phyloP scores from a whole-genome alignment of 92 coral and sea anemone species.

The Blastomussa wellsi region DNA sequence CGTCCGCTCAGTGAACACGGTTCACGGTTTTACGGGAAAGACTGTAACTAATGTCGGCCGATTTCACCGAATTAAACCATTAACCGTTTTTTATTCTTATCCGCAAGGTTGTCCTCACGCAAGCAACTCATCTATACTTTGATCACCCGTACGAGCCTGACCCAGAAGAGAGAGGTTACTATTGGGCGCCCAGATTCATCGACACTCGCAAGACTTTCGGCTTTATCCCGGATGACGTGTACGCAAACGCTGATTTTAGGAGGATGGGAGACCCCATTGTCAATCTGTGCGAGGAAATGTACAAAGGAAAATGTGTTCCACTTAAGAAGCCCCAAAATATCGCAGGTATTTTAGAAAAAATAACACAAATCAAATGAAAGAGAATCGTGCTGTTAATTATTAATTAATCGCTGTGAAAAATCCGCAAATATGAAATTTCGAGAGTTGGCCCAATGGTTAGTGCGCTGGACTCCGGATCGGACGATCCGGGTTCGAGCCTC shows the following conservation, averaged over 20 bases:
- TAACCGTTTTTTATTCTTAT: background rate
- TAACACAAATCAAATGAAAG: background rate
- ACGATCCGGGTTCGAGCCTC: too few species aligned
- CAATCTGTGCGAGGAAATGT: slow-evolving; percentile 82
- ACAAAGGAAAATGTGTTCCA: slow-evolving; percentile 84
- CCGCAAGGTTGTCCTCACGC: slow-evolving; percentile 85
- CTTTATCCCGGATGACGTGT: slow-evolving; percentile 90
- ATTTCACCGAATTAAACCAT: background rate
- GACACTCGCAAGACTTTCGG: slow-evolving; percentile 97
- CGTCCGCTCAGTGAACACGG: too few species aligned
- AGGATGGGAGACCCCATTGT: slow-evolving; percentile 84
- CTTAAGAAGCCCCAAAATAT: slow-evolving; percentile 77
- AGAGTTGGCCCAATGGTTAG: too few species aligned
- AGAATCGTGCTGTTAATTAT: too few species aligned
- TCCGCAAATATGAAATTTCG: too few species aligned
- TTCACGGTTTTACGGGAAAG: too few species aligned
- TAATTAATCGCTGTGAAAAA: too few species aligned
- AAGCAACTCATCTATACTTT: slow-evolving; percentile 95
- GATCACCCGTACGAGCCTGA: slow-evolving; percentile 99
- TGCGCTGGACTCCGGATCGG: too few species aligned
- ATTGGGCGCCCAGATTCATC: slow-evolving; percentile 97
- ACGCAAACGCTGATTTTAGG: slow-evolving; percentile 85
- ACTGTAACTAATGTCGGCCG: too few species aligned
- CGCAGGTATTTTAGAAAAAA: slow-evolving; percentile 56
- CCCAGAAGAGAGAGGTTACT: slow-evolving; percentile 99